Percentiles rank a stretch among this genome's conserved stretches.
Evolutionary conservation across 2,888 invertebrate genomes (phyloP).

Genomic region (Leptopilina drosophilae): DNA sequence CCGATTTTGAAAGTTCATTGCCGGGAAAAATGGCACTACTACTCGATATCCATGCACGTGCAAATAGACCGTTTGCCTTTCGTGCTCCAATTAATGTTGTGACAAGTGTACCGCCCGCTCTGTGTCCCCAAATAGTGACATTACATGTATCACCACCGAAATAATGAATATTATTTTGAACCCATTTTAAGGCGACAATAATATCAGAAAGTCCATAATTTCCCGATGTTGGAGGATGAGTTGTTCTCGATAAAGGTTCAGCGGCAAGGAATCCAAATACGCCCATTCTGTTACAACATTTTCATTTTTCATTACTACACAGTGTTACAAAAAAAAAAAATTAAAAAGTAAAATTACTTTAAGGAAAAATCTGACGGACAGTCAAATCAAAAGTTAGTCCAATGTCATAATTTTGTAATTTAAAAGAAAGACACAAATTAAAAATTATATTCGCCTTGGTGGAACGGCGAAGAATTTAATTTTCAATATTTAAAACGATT

Average conservation of each 20-base stretch:
- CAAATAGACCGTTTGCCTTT: conserved; percentile 83
- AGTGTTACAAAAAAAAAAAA: too few relatives aligned
- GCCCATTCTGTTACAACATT: conserved; percentile 73
- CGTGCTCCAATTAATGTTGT: conserved; percentile 84
- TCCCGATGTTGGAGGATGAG: conserved; percentile 87
- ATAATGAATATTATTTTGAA: conserved; percentile 87
- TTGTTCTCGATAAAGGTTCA: conserved; percentile 83
- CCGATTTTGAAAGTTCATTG: conserved; percentile 80
- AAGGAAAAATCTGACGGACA: too few relatives aligned
- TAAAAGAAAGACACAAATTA: too few relatives aligned
- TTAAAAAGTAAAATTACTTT: too few relatives aligned
- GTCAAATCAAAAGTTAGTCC: too few relatives aligned
- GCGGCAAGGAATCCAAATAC: conserved; percentile 88
- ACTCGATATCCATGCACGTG: conserved; percentile 89
- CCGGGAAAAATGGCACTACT: conserved; percentile 86
- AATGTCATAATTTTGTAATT: too few relatives aligned
- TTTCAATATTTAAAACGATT: too few relatives aligned
- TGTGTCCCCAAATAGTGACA: conserved; percentile 90
- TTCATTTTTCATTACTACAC: too few relatives aligned
- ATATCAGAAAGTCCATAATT: conserved; percentile 93
- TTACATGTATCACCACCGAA: conserved; percentile 89
- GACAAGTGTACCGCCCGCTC: conserved; percentile 90
- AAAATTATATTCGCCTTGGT: too few relatives aligned
- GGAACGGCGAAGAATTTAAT: too few relatives aligned
- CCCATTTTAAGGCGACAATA: conserved; percentile 87